A percentile compares a stretch with the other conserved stretches of the same genome.
These are phyloP conservation scores for Orthosia gothica DNA, from an alignment of 2,888 invertebrate species.

Conservation along the genomic window DNA sequence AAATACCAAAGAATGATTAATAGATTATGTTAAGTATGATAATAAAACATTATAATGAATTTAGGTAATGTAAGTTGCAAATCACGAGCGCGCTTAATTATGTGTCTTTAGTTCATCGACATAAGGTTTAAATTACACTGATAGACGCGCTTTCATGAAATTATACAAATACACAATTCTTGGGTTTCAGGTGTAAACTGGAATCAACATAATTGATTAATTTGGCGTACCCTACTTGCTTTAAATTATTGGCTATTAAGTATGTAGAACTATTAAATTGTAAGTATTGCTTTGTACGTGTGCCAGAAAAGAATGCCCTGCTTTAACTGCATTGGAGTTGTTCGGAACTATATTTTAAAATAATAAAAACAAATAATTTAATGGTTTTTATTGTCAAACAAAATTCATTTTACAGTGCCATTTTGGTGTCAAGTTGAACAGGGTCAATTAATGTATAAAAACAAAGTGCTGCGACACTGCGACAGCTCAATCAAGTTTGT, in stretches of 20 bases:
- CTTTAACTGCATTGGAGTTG: neutral
- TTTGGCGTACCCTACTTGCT: neutral
- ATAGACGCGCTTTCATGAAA: neutral
- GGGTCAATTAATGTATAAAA: conserved; percentile 64
- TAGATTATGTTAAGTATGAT: neutral
- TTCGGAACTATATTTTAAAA: neutral
- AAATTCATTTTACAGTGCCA: conserved; percentile 58
- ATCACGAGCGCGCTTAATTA: neutral
- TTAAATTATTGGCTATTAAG: conserved; percentile 2
- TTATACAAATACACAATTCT: neutral
- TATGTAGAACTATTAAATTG: conserved; percentile 20
- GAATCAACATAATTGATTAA: neutral
- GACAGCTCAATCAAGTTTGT: conserved; percentile 31
- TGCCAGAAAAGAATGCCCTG: neutral
- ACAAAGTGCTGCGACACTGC: conserved; percentile 32
- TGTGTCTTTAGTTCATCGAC: neutral
- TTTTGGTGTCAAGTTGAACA: conserved; percentile 59
- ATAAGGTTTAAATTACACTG: neutral
- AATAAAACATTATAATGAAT: conserved; percentile 1
- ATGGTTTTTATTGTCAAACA: conserved; percentile 62
- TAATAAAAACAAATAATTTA: conserved; percentile 15
- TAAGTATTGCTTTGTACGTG: conserved; percentile 22
- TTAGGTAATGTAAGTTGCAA: conserved; percentile 7
- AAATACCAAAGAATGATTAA: conserved; percentile 17
- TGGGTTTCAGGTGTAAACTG: neutral